A percentile compares a stretch with the other conserved stretches of the same genome.
These are phyloP conservation scores for Caranx ignobilis DNA, from an alignment of 2,113 vertebrate species.

Conservation along the genomic window DNA sequence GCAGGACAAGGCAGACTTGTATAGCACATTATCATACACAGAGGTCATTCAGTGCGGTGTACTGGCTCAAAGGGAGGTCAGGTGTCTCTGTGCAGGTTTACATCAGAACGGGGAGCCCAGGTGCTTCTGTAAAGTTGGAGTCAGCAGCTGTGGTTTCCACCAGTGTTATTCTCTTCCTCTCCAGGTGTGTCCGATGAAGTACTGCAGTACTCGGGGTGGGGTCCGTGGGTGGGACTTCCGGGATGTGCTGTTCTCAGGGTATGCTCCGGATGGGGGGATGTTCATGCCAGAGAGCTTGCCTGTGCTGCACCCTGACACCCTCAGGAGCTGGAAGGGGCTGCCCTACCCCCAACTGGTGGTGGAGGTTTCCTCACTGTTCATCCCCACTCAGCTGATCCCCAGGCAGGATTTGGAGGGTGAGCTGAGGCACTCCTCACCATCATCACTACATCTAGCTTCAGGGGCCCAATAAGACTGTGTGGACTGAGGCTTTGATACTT, in stretches of 20 bases:
- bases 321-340: conserved; percentile 85
- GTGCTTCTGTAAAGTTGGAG: too few species aligned
- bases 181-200: conserved; percentile 83
- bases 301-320: conserved; percentile 74
- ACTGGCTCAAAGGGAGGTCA: too few species aligned
- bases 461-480: too few species aligned
- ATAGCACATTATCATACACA: too few species aligned
- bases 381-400: conserved; percentile 83
- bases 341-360: conserved; percentile 88
- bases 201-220: conserved; percentile 89
- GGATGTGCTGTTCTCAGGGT: conserved; percentile 90
- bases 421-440: conserved; percentile 1
- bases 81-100: too few species aligned
- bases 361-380: conserved; percentile 89
- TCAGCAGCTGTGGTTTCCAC: too few species aligned
- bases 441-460: background rate
- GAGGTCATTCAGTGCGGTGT: too few species aligned
- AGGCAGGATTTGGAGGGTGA: conserved; percentile 84
- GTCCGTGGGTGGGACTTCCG: conserved; percentile 80
- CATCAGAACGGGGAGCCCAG: too few species aligned
- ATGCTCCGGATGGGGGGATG: conserved; percentile 90
- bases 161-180: background rate
- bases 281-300: conserved; percentile 90
- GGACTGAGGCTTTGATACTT: too few species aligned
- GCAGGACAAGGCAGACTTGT: too few species aligned